A percentile compares a stretch with the other conserved stretches of the same genome.
Evolutionary conservation across 2,888 invertebrate species (phyloP).

Genomic region (Tridacna gigas): DNA sequence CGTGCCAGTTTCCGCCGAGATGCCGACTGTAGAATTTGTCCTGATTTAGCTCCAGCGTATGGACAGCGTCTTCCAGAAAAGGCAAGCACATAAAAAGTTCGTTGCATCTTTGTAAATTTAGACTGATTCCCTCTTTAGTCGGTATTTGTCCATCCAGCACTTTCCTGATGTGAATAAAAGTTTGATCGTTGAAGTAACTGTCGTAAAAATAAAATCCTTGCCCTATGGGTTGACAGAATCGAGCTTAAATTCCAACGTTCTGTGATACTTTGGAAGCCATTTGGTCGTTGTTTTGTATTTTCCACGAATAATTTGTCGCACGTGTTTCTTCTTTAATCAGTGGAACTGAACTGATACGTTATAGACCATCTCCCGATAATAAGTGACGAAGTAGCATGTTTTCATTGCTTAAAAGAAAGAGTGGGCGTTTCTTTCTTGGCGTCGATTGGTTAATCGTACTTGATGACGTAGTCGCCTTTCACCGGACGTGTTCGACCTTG

Average conservation of each 20-base stretch:
- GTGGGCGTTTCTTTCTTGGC: background rate
- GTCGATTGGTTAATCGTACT: too few species aligned
- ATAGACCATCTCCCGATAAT: background rate
- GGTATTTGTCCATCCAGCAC: constrained; percentile 10
- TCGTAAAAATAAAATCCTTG: constrained; percentile 34
- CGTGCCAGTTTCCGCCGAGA: constrained; percentile 46
- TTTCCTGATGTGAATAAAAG: constrained; percentile 33
- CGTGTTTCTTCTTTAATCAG: background rate
- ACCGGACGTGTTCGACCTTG: too few species aligned
- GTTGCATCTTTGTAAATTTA: constrained; percentile 41
- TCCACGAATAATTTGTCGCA: background rate
- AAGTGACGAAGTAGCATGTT: background rate
- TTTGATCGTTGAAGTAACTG: constrained; percentile 17
- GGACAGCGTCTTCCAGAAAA: constrained; percentile 27
- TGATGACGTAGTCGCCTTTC: too few species aligned
- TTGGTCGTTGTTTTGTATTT: too few species aligned
- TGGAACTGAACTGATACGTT: background rate
- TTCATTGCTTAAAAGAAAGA: background rate
- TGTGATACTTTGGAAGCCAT: too few species aligned
- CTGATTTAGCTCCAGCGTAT: constrained; percentile 31
- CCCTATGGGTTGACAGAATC: constrained; percentile 31
- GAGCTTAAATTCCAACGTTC: constrained; percentile 9
- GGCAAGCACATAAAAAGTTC: constrained; percentile 37
- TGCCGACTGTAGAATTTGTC: constrained; percentile 41
- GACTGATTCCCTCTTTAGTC: constrained; percentile 34